Evolutionary conservation across 2,113 vertebrate species (phyloP).

Genomic region (Brienomyrus brachyistius): DNA sequence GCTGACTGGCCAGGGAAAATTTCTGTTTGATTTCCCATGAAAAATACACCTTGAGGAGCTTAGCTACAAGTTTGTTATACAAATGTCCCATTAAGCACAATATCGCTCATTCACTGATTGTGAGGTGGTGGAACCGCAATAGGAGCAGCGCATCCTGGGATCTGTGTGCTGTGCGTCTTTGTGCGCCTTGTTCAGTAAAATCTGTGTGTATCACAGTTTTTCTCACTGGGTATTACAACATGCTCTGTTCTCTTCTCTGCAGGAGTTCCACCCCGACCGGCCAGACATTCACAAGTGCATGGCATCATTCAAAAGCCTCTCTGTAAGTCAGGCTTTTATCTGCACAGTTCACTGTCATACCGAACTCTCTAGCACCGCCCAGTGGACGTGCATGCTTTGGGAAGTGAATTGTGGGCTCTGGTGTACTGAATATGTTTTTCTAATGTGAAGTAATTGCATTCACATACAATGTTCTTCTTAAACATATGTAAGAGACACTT

Average conservation of each 20-base stretch:
- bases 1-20: not conserved
- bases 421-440: not conserved
- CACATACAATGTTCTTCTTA: not conserved
- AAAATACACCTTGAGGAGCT: not conserved
- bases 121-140: not conserved
- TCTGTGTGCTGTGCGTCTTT: not conserved
- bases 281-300: slow-evolving; percentile 83
- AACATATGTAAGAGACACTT: not conserved
- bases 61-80: not conserved
- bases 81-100: not conserved
- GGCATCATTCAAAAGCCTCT: slow-evolving; percentile 81
- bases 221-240: not conserved
- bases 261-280: slow-evolving; percentile 89
- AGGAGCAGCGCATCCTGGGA: not conserved
- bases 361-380: not conserved
- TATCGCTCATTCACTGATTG: not conserved
- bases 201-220: not conserved
- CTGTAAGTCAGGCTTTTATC: slow-evolving; percentile 61
- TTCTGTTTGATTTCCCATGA: not conserved
- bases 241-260: slow-evolving; percentile 27
- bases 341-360: not conserved
- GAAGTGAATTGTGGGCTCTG: not conserved
- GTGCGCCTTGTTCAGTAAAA: not conserved
- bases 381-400: not conserved
- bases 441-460: not conserved